These are phyloP conservation scores for Stegostoma tigrinum DNA, from an alignment of 2,113 vertebrate species.

Conservation along the genomic window DNA sequence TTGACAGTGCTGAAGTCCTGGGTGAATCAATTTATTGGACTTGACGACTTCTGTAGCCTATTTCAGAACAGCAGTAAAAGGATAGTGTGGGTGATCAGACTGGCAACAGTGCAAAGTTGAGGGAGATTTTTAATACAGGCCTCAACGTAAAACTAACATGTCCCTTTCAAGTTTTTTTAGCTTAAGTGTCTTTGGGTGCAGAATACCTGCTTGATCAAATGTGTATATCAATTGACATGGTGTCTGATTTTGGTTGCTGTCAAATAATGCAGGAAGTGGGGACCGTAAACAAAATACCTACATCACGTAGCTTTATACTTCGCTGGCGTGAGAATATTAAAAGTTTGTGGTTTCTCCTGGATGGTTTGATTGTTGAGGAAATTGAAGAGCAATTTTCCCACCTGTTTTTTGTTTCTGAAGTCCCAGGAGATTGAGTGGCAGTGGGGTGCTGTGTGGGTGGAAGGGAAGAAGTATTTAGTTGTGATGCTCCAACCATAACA, in stretches of 20 bases:
- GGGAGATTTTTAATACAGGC: not conserved
- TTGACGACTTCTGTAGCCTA: not conserved
- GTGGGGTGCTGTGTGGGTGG: not conserved
- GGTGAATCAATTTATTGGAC: not conserved
- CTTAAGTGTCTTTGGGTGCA: not conserved
- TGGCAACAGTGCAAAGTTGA: not conserved
- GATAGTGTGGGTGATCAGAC: not conserved
- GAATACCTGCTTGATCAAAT: not conserved
- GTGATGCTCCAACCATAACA: not conserved
- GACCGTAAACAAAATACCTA: not conserved
- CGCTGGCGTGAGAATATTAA: not conserved
- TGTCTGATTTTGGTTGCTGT: not conserved
- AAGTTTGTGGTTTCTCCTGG: not conserved
- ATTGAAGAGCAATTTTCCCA: not conserved
- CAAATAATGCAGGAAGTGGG: not conserved
- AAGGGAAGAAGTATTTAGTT: not conserved
- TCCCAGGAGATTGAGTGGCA: not conserved
- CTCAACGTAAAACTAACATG: not conserved
- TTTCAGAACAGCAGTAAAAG: not conserved
- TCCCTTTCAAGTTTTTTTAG: not conserved
- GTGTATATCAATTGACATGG: not conserved
- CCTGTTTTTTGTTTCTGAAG: not conserved
- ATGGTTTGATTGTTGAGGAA: not conserved
- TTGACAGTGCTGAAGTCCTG: not conserved
- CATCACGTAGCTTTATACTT: not conserved